phyloP scores from a whole-genome alignment of 64 coral and sea anemone species.

The Montipora capricornis region DNA sequence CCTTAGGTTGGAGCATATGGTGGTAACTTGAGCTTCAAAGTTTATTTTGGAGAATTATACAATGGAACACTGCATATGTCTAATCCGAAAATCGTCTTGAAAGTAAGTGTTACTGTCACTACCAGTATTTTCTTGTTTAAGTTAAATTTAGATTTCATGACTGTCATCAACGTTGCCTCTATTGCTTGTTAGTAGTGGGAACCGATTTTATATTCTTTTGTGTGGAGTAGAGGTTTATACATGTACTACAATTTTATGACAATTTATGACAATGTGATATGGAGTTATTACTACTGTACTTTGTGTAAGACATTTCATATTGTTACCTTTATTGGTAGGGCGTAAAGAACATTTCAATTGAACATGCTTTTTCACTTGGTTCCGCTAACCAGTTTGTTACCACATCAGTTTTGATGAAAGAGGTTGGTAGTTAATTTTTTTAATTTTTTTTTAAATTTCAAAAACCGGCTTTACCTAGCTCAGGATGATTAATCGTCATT shows the following conservation, averaged over 20 bases:
- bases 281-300: too few relatives aligned
- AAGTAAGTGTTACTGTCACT: conserved; percentile 34
- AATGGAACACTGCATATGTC: conserved; percentile 4
- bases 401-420: conserved; percentile 78
- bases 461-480: too few relatives aligned
- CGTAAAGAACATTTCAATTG: conserved; percentile 61
- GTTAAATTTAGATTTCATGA: too few relatives aligned
- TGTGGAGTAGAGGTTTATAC: too few relatives aligned
- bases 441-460: not conserved
- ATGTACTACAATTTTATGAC: too few relatives aligned
- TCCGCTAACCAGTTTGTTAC: conserved; percentile 30
- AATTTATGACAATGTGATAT: too few relatives aligned
- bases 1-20: conserved; percentile 82
- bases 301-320: too few relatives aligned
- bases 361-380: conserved; percentile 51
- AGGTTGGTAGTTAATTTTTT: conserved; percentile 40
- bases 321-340: conserved; percentile 52
- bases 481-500: too few relatives aligned
- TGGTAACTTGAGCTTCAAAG: conserved; percentile 75
- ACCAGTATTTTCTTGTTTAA: too few relatives aligned
- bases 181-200: too few relatives aligned
- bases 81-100: conserved; percentile 53
- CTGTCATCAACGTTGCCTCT: too few relatives aligned
- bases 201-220: too few relatives aligned
- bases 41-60: conserved; percentile 35